A percentile compares a stretch with the other conserved stretches of the same genome.
phyloP scores from a whole-genome alignment of 92 coral and sea anemone species.

The Paragorgia papillata region DNA sequence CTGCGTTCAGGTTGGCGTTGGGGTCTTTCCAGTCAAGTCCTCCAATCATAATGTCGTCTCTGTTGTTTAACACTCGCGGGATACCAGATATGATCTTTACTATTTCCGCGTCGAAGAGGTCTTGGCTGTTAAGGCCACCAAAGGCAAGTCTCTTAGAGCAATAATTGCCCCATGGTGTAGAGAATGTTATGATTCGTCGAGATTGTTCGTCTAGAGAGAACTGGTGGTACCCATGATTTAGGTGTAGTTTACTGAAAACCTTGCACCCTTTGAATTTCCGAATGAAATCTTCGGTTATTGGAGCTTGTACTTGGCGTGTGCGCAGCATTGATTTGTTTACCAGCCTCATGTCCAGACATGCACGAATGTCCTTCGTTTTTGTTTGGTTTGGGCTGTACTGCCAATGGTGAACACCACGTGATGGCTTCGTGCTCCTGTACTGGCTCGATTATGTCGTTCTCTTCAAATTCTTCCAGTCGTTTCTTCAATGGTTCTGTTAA shows the following conservation, averaged over 20 bases:
- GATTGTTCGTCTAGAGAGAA: constrained; percentile 35
- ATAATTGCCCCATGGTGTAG: constrained; percentile 63
- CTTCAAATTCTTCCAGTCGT: no score
- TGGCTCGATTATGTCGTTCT: no score
- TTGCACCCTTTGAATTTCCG: constrained; percentile 46
- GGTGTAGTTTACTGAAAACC: no score
- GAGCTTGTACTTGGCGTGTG: constrained; percentile 59
- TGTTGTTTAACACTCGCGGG: constrained; percentile 58
- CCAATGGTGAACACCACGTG: no score
- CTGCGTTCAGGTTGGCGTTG: constrained; percentile 24
- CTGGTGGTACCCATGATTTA: not conserved
- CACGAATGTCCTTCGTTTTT: constrained; percentile 50
- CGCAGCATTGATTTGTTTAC: constrained; percentile 43
- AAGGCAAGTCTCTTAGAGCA: constrained; percentile 59
- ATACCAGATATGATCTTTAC: constrained; percentile 49
- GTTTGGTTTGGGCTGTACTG: no score
- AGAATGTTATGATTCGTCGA: constrained; percentile 52
- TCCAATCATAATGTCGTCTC: constrained; percentile 57
- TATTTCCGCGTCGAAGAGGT: constrained; percentile 61
- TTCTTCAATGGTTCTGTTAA: no score
- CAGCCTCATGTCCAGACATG: constrained; percentile 38
- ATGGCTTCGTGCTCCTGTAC: no score
- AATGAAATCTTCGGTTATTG: constrained; percentile 54
- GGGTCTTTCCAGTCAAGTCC: constrained; percentile 53
- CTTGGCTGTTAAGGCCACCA: constrained; percentile 62